These are phyloP conservation scores for Clarias laeviceps DNA, from an alignment of 2,797 vertebrate genomes.

Conservation along the genomic window DNA sequence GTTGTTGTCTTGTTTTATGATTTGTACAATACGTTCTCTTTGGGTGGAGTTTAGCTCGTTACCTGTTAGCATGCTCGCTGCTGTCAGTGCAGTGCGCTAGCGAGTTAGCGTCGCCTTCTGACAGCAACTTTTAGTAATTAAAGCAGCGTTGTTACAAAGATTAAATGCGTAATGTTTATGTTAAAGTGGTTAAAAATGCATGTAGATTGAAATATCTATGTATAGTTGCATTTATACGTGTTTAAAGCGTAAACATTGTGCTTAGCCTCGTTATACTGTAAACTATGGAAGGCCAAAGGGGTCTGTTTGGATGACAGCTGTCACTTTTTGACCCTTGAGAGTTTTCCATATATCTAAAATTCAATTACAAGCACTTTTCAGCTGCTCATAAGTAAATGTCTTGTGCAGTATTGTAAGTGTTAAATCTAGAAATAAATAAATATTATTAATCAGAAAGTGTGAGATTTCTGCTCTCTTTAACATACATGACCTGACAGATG, in stretches of 20 bases:
- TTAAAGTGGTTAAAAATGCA: not conserved
- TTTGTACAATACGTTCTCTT: not conserved
- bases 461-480: not conserved
- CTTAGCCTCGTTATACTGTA: not conserved
- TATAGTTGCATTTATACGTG: no score
- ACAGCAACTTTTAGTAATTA: not conserved
- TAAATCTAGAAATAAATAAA: no score
- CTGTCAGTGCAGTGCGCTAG: constrained; percentile 3
- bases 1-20: not conserved
- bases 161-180: no score
- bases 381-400: not conserved
- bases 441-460: not conserved
- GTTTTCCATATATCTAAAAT: not conserved
- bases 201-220: no score
- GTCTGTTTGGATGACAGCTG: not conserved
- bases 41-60: not conserved
- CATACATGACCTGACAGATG: not conserved
- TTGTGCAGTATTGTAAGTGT: not conserved
- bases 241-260: not conserved
- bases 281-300: not conserved
- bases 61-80: not conserved
- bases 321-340: not conserved
- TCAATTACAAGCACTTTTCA: not conserved
- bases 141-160: not conserved
- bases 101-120: not conserved